Evolutionary conservation across 2,888 invertebrate species (phyloP), one percentile per base, ranked within the genome.

Genomic region (Helleia helle): DNA sequence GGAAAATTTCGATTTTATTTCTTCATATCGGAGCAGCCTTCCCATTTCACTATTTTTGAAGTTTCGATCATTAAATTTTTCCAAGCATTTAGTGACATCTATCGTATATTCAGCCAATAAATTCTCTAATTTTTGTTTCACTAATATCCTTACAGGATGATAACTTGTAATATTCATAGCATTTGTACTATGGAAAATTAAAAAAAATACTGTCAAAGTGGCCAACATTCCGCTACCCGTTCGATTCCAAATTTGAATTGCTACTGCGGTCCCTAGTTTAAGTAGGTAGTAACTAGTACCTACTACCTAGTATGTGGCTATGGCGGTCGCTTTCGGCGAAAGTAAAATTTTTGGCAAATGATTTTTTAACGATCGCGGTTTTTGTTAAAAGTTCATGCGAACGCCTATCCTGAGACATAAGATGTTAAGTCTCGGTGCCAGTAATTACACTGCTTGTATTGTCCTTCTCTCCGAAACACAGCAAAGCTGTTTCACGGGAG

Each of bases 1-100:
- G 7, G 22, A 44, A 6, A 66, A 46, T 41, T 58, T 65, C 0
- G 68, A 61, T 43, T 79, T 79, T 4, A 80, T 59, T 5, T 69
- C 60, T 3, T 72, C 51, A 44, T 81, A 81, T 18, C 64, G 58
- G 6, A 81, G 13, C 31, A 69, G 46, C 25, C 53, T 63, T 0
- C 77, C 81, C 9, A 74, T 43, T 1, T 61, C 65, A 57, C 69
- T 73, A 0, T 50, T 53, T 0, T 71, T 68, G 17, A 77, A 50
- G 54, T 69, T 57, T 11, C 49, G 49, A 55, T 81, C 77, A 45
- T 81, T 80, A n/a, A 73, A 65, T 15, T 56, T 49, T 31, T 73
- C 71, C 13, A 83, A 46, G 55, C 55, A 62, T 36, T 51, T 51
- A 0, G 66, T 55, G 0, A 66, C 41, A 47, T 41, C 52, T 34